Base-by-base conservation (phyloP, 2,888 invertebrate genomes). In the Colletes collaris region DNA sequence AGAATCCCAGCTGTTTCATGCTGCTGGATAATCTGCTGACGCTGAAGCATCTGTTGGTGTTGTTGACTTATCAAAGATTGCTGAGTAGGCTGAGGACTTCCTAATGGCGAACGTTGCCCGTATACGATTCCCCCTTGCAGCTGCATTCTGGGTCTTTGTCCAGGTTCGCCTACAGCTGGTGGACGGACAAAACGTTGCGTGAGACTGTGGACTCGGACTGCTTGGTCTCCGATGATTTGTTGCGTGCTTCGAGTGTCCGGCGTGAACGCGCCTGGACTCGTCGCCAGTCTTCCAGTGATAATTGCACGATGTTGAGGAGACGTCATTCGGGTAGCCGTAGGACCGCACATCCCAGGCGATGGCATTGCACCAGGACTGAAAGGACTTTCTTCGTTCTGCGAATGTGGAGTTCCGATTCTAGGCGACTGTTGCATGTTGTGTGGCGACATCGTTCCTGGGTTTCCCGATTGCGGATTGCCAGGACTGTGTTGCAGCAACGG, bases 371-470 rank as follows among this genome's bases (percentile, higher is more conserved):
- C 94, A 0, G 95, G 95, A 88, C 94, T 94, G 83, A 94, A 94
- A 0, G 94, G 94, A 87, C 94, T 94, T 69, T 95, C 95, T 74
- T 95, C 95, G 70, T 93, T 93, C 90, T 95, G 95, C 0, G 95
- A 95, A 86, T 94, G 95, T 0, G 95, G 95, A 8, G 95, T 95
- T 6, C 95, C 95, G 65, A 95, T 95, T 69, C 95, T 92, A 4
- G 95, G 95, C 1, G 95, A 95, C 44, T 91, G 92, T 86, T 95
- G 95, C 92, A 94, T 93, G 73, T 92, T 92, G 66, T 93, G 93
- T 1, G 95, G 95, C n/a, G 95, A 95, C 93, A 94, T 94, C 1
- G 93, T 94, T 0, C 93, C 93, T 8, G 92, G 91, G 82, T 92
- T 93, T 3, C 91, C 87, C 0, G 92, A 89, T 19, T 93, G 92